Base-by-base conservation (phyloP, 2,113 vertebrate genomes). In the Elgaria multicarinata region DNA sequence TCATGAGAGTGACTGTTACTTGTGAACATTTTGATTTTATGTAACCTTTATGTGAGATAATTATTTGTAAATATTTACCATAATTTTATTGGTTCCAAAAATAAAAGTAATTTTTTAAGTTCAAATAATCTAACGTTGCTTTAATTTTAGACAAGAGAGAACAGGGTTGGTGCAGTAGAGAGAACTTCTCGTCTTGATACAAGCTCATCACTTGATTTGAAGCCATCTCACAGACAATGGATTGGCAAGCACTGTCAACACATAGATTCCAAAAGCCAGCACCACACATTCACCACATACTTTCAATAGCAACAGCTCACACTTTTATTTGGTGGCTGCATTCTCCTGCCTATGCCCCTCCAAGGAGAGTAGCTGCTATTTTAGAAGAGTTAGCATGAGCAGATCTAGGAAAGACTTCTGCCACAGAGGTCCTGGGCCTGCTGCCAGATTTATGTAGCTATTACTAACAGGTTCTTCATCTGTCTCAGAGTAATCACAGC, bases 21-120 rank as follows among this genome's bases (percentile, higher is more conserved):
- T 98, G 98, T 99, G 98, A 97, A 98, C 98, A 98, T 98, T 83
- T 98, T 96, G 96, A 98, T 98, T 97, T 98, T 98, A 98, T 98
- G 99, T 99, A 99, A 98, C 97, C 98, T 98, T 99, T 98, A 98
- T 98, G 98, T 99, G 99, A 99, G 97, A 98, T 99, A 99, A 99
- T 99, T 99, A 99, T 99, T 99, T 99, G 99, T 99, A 99, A 99
- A 99, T 99, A 99, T 98, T 99, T 98, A 97, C 98, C 98, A 99
- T 99, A 99, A 99, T 99, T 99, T 99, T 99, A 99, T 99, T 99
- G 98, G 98, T 99, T 99, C 98, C 97, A 98, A 98, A 98, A 99
- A 99, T 99, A 98, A 99, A 99, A 98, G 98, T 99, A 99, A 99
- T 99, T 98, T 98, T 99, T 98, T 98, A 98, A 99, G 97, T 98